Base-by-base conservation (phyloP, 1,140 invertebrate species). In the Gonatopus flavifemur region DNA sequence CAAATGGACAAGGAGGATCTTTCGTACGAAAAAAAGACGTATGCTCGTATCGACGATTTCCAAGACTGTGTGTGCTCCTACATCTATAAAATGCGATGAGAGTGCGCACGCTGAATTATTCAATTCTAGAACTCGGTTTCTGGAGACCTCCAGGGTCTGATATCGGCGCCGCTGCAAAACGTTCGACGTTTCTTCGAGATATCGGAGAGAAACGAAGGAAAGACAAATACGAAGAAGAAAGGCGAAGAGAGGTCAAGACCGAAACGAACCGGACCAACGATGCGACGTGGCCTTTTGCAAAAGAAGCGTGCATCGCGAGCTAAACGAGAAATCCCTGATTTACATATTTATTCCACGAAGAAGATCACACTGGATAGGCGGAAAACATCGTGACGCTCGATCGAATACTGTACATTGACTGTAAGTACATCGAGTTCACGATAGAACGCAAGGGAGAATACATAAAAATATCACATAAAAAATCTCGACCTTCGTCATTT, bases 341-440 rank as follows among this genome's bases (percentile, higher is more conserved):
- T 66, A 58, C 64, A 66, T 66, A 66, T 65, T 66, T 66, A 66
- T 66, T 59, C 52, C 55, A 60, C 63, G 62, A 66, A 33, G 45
- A 56, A 66, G 64, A 65, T 66, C 52, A 32, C 44, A 9, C 16
- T 31, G 41, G 57, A 66, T 63, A 64, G 53, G 62, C 25, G 52
- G 62, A 59, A 66, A 59, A 62, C 49, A 48, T 64, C 59, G 64
- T 66, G 62, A 62, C 55, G 50, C 43, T 42, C 35, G 51, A 62
- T 62, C 46, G 59, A 45, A 6, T 28, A 12, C 25, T 12, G 6
- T 7, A 28, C 25, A 28, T 28, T 7, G n/a, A n/a, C n/a, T n/a
- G n/a, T n/a, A n/a, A n/a, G n/a, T n/a, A n/a, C n/a, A n/a, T n/a
- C n/a, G n/a, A n/a, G n/a, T n/a, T n/a, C n/a, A n/a, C n/a, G n/a